Evolutionary conservation across 1,140 invertebrate genomes (phyloP).

Genomic region (Sycophila sp.): DNA sequence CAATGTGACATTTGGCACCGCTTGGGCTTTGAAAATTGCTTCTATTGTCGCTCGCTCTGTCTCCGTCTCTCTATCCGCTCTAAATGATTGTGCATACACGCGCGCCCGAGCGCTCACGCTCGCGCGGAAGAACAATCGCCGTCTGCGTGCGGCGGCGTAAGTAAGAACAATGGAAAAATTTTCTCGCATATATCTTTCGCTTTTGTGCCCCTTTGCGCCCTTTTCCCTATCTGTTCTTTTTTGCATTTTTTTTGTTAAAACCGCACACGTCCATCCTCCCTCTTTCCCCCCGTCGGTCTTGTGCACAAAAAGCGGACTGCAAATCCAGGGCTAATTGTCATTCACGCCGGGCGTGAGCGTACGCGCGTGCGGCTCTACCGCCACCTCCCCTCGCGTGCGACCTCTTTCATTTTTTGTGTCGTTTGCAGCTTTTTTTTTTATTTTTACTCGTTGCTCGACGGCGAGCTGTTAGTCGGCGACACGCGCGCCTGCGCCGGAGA

Average conservation of each 20-base stretch:
- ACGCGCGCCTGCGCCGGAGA: no score
- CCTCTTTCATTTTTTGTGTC: no score
- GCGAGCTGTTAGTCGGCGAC: no score
- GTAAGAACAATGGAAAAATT: slow-evolving; percentile 36
- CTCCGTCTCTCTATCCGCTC: no score
- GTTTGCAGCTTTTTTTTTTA: no score
- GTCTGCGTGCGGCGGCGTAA: slow-evolving; percentile 29
- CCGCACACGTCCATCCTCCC: background rate
- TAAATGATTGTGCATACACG: slow-evolving; percentile 23
- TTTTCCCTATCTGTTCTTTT: background rate
- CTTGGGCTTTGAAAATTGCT: slow-evolving; percentile 28
- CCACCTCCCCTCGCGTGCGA: no score
- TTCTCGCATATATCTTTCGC: background rate
- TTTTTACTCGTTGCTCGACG: no score
- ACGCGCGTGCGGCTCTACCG: no score
- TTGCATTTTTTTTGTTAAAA: background rate
- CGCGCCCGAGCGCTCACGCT: no score
- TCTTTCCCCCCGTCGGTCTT: background rate
- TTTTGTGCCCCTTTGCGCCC: background rate
- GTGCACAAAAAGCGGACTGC: slow-evolving; percentile 9
- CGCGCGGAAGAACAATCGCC: slow-evolving; percentile 8
- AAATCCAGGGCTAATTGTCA: slow-evolving; percentile 8
- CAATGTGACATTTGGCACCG: slow-evolving; percentile 32
- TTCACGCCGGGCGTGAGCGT: background rate
- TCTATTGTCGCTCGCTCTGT: slow-evolving; percentile 36